Evolutionary conservation across 2,888 invertebrate species (phyloP).

Genomic region (Drosophila mulleri): DNA sequence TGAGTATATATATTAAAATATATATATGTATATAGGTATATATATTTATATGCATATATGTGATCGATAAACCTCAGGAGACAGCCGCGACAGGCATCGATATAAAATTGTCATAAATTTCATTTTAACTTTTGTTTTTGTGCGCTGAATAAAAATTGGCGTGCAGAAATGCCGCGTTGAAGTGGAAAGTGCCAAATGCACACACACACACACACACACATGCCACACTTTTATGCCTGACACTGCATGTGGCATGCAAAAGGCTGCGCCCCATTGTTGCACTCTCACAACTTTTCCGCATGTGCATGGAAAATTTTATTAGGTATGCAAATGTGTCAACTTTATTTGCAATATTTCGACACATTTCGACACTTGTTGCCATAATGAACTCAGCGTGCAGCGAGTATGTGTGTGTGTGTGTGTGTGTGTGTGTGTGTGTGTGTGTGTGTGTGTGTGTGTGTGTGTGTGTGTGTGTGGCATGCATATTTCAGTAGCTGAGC

Average conservation of each 20-base stretch:
- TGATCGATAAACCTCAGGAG: slow-evolving; percentile 56
- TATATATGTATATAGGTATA: background rate
- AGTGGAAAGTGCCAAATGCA: slow-evolving; percentile 74
- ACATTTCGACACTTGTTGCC: slow-evolving; percentile 83
- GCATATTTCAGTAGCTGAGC: slow-evolving; percentile 56
- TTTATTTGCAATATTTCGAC: slow-evolving; percentile 82
- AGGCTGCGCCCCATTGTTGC: slow-evolving; percentile 42
- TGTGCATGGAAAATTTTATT: slow-evolving; percentile 80
- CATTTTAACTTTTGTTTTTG: slow-evolving; percentile 50
- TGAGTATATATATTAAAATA: background rate
- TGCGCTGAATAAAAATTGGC: slow-evolving; percentile 48
- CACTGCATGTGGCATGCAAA: slow-evolving; percentile 28
- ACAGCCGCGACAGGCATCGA: slow-evolving; percentile 69
- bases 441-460: slow-evolving; percentile 1
- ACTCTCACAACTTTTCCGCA: slow-evolving; percentile 55
- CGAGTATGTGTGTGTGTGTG: too few species aligned
- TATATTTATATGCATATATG: slow-evolving; percentile 5
- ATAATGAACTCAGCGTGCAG: slow-evolving; percentile 67
- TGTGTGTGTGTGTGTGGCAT: slow-evolving; percentile 32
- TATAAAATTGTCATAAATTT: slow-evolving; percentile 82
- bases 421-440: too few species aligned
- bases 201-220: slow-evolving; percentile 28
- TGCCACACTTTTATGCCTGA: slow-evolving; percentile 40
- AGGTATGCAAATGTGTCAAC: slow-evolving; percentile 84
- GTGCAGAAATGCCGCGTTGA: slow-evolving; percentile 63